Evolutionary conservation across 2,888 invertebrate genomes (phyloP), one percentile per base, ranked within the genome.

Genomic region (Agrochola litura): DNA sequence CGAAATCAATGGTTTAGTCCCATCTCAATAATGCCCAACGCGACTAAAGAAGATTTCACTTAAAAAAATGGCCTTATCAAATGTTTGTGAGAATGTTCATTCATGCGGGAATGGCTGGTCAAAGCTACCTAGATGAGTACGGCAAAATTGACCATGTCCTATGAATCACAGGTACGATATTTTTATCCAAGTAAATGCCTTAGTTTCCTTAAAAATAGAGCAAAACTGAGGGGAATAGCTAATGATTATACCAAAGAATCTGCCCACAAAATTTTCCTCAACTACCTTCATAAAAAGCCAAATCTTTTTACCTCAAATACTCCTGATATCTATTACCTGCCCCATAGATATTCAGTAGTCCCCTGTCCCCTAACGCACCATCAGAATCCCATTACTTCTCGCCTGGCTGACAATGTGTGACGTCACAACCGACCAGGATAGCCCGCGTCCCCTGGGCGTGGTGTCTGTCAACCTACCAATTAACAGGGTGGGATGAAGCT

Each of bases 331-430:
- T 49, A 81, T 74, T 78, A 81, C 82, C 76, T 60, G 76, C 16
- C 65, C 49, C 76, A 76, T 76, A 76, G 78, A 82, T 83, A 83
- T 77, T 77, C 69, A 70, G 43, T 61, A 49, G 52, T 69, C 73
- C 84, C 73, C 54, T 61, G 80, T 84, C 75, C 82, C 82, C 60
- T 71, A n/a, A 61, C 64, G 22, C 56, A 16, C 75, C 82, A 81
- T 85, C 82, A 76, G 65, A 69, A 63, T 65, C 71, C 61, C 61
- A 81, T 81, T 75, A 81, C 60, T n/a, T 49, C 25, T 56, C 72
- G 69, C 72, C 49, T 74, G 22, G 56, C 72, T 60, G 58, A 52
- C 60, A 60, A 63, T 60, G 58, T 58, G 70, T 86, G 75, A 82
- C 73, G 73, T 66, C 67, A 74, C 52, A 30, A 49, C 41, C 68